phyloP scores from a whole-genome alignment of 2,113 vertebrate species.

The Tetraodon nigroviridis region DNA sequence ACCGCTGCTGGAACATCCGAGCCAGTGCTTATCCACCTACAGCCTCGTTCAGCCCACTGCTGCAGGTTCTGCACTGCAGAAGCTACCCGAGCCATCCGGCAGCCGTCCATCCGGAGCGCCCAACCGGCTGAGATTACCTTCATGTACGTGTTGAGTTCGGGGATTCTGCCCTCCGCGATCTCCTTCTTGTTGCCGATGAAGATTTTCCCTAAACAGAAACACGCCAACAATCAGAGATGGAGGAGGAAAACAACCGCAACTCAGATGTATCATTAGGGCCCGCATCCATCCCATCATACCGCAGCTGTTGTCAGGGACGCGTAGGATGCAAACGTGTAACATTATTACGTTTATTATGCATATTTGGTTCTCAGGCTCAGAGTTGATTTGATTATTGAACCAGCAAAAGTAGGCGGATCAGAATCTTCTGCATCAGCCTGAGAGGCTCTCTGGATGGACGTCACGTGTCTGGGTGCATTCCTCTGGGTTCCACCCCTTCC shows the following conservation, averaged over 20 bases:
- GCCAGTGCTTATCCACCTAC: conserved; percentile 60
- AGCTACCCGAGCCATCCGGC: conserved; percentile 27
- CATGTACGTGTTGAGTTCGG: conserved; percentile 88
- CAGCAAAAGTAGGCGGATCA: too few species aligned
- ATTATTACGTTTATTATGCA: too few species aligned
- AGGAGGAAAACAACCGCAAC: neutral
- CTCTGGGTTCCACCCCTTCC: neutral
- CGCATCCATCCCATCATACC: neutral
- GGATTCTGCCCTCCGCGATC: conserved; percentile 88
- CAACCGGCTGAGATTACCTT: conserved; percentile 76
- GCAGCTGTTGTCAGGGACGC: neutral
- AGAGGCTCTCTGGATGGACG: too few species aligned
- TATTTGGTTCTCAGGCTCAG: too few species aligned
- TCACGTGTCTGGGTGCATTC: too few species aligned
- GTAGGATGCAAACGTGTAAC: neutral
- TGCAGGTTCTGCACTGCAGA: conserved; percentile 42
- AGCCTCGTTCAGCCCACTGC: conserved; percentile 50
- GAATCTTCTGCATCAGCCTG: too few species aligned
- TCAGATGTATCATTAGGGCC: neutral
- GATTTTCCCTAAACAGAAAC: conserved; percentile 80
- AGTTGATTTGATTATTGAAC: too few species aligned
- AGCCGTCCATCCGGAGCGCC: neutral
- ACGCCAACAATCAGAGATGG: neutral
- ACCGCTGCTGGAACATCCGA: conserved; percentile 52
- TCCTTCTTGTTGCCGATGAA: conserved; percentile 88